Evolutionary conservation across 2,113 vertebrate species (phyloP).

Genomic region (Brachyhypopomus gauderio): DNA sequence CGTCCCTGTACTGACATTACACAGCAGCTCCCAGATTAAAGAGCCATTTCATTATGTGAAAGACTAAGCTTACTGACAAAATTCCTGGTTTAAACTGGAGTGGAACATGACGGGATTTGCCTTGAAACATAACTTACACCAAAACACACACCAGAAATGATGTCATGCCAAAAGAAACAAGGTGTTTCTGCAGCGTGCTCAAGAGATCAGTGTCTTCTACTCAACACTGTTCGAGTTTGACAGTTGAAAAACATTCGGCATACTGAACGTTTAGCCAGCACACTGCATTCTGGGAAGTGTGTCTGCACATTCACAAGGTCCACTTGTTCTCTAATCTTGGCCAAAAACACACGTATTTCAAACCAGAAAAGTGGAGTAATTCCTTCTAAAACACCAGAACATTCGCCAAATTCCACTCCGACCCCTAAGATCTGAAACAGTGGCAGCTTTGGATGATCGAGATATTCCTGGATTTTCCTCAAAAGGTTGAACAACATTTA

Average conservation of each 20-base stretch:
- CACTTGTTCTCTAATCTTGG: constrained; percentile 56
- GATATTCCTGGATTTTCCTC: constrained; percentile 58
- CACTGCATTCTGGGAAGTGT: constrained; percentile 40
- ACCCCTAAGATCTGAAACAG: constrained; percentile 10
- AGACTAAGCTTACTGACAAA: neutral
- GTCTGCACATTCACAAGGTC: constrained; percentile 50
- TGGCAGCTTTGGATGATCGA: constrained; percentile 39
- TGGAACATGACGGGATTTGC: neutral
- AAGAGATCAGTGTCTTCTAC: constrained; percentile 26
- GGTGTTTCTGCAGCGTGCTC: neutral
- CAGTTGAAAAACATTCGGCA: constrained; percentile 57
- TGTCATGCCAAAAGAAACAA: neutral
- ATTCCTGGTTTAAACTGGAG: neutral
- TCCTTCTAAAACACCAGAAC: constrained; percentile 44
- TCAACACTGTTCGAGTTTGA: constrained; percentile 9
- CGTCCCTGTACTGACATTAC: neutral
- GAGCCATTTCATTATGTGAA: neutral
- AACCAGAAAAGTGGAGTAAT: constrained; percentile 47
- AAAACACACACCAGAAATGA: neutral
- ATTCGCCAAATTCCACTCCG: constrained; percentile 47
- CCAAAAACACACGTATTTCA: constrained; percentile 57
- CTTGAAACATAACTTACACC: neutral
- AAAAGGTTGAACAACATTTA: constrained; percentile 28
- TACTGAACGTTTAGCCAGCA: constrained; percentile 55
- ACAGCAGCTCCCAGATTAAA: neutral